Conservation (phyloP, 2,888 invertebrate species). For the Cyrtodaria siliqua region DNA sequence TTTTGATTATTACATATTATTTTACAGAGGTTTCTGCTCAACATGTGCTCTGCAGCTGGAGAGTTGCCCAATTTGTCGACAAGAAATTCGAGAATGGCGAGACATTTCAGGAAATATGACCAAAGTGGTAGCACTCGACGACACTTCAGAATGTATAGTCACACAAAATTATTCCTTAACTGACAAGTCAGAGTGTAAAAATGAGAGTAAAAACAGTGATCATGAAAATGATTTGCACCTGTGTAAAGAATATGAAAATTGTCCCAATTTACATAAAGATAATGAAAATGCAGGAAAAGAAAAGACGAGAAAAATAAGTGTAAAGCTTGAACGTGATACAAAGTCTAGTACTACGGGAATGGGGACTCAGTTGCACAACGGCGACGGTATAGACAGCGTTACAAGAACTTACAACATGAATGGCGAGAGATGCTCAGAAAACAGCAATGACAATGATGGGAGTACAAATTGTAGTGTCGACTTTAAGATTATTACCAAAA, state of each 20-base stretch:
- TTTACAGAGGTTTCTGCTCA: constrained; percentile 92
- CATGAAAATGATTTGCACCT: no score
- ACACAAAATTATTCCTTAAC: no score
- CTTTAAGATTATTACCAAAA: no score
- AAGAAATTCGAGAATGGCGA: constrained; percentile 87
- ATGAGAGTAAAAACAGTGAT: no score
- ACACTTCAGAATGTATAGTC: background rate
- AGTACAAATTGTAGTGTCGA: no score
- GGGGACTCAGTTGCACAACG: background rate
- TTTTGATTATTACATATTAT: no score
- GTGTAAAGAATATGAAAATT: background rate
- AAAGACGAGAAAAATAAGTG: constrained; percentile 17
- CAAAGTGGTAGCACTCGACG: background rate
- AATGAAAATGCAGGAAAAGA: constrained; percentile 17
- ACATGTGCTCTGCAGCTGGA: constrained; percentile 89
- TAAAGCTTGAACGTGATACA: constrained; percentile 5
- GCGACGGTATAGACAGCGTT: no score
- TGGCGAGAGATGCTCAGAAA: no score
- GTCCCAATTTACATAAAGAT: constrained; percentile 17
- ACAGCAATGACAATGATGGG: no score
- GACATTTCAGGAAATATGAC: constrained; percentile 19
- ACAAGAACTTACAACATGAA: no score
- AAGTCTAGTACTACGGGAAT: constrained; percentile 12
- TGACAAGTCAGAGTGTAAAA: no score
- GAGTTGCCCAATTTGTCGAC: constrained; percentile 95